Percentiles rank a stretch among this genome's conserved stretches.
phyloP scores from a whole-genome alignment of 1,140 invertebrate genomes.

The Sarcophaga bullata region DNA sequence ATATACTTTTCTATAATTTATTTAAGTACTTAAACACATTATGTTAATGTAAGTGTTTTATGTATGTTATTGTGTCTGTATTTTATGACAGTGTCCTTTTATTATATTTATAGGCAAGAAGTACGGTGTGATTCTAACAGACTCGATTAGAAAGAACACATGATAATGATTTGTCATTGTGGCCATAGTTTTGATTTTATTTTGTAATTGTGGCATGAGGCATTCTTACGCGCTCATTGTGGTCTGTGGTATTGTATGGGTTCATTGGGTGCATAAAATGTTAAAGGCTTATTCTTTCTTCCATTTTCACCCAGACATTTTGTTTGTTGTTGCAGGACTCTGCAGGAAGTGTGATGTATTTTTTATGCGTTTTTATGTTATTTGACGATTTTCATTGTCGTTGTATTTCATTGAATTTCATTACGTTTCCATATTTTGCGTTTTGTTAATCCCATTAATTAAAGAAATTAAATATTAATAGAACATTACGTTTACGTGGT shows the following conservation, averaged over 20 bases:
- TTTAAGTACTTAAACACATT: not conserved
- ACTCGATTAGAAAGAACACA: not conserved
- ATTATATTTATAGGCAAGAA: too few relatives aligned
- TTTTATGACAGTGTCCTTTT: too few relatives aligned
- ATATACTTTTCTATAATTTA: not conserved
- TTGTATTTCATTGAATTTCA: not conserved
- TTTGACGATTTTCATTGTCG: not conserved
- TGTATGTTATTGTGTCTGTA: too few relatives aligned
- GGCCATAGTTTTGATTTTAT: constrained; percentile 33
- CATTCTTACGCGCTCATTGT: not conserved
- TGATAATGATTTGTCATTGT: constrained; percentile 39
- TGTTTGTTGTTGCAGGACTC: too few relatives aligned
- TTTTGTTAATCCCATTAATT: constrained; percentile 32
- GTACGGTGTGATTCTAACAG: not conserved
- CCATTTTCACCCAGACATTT: too few relatives aligned
- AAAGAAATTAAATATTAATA: constrained; percentile 33
- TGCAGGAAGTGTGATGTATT: not conserved
- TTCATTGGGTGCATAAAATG: not conserved
- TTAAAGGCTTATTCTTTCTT: not conserved
- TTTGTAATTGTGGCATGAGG: not conserved
- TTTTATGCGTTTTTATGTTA: constrained; percentile 9
- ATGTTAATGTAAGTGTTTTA: too few relatives aligned
- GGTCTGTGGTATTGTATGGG: not conserved
- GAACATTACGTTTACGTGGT: not conserved
- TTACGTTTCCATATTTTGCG: too few relatives aligned